Conservation (phyloP, 2,888 invertebrate genomes). For the Apotomis betuletana region DNA sequence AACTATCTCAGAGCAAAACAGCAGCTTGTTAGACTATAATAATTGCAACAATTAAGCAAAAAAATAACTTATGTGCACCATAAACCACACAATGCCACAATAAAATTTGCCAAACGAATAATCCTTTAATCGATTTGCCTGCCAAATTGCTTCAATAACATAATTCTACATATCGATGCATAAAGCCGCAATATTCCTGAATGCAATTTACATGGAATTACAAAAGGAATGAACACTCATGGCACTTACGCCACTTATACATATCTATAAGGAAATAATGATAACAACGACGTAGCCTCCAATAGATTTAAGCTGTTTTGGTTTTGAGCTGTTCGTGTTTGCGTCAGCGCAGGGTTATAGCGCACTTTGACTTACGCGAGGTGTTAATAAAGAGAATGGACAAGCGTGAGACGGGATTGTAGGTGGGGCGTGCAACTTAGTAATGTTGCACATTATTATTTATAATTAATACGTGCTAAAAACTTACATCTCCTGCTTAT, state of each 20-base stretch:
- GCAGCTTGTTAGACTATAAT: too few relatives aligned
- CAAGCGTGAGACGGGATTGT: slow-evolving; percentile 6
- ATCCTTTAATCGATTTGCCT: slow-evolving; percentile 30
- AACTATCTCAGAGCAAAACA: too few relatives aligned
- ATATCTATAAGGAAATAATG: not conserved
- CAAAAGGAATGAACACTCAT: slow-evolving; percentile 5
- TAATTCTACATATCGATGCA: slow-evolving; percentile 40
- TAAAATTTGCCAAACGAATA: slow-evolving; percentile 30
- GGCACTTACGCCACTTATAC: not conserved
- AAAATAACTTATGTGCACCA: not conserved
- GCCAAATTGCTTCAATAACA: slow-evolving; percentile 40
- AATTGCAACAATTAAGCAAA: not conserved
- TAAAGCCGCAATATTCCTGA: slow-evolving; percentile 22
- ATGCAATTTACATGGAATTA: slow-evolving; percentile 5
- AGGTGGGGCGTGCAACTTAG: not conserved
- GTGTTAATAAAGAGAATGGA: slow-evolving; percentile 16
- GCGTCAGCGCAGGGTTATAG: not conserved
- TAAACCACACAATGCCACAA: not conserved
- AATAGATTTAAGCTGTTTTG: not conserved
- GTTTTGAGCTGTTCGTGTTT: not conserved
- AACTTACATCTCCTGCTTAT: too few relatives aligned
- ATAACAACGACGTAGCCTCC: not conserved
- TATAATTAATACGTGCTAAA: too few relatives aligned
- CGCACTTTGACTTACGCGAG: slow-evolving; percentile 18
- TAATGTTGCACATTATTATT: not conserved